phyloP scores from a whole-genome alignment of 2,888 invertebrate genomes.

The Phalera bucephala region DNA sequence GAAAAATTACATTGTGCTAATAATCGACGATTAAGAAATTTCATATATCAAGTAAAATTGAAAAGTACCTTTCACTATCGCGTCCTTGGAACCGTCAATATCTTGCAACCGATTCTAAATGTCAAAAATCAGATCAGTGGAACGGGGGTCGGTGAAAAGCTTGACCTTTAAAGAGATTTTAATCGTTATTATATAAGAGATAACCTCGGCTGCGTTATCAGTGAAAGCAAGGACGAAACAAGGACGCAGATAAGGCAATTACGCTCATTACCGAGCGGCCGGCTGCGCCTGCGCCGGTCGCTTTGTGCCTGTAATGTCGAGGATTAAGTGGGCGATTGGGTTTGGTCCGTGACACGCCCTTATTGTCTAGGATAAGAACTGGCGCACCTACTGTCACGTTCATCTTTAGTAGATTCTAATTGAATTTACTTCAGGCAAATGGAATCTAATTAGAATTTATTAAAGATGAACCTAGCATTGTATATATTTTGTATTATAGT shows the following conservation, averaged over 20 bases:
- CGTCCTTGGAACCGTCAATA: constrained; percentile 31
- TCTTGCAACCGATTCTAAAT: constrained; percentile 33
- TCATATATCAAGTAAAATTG: constrained; percentile 15
- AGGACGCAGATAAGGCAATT: constrained; percentile 73
- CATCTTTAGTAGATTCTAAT: constrained; percentile 22
- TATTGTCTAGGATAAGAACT: constrained; percentile 50
- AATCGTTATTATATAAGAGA: constrained; percentile 53
- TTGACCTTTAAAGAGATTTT: constrained; percentile 47
- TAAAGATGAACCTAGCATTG: constrained; percentile 29
- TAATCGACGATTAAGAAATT: constrained; percentile 13
- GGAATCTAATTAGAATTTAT: constrained; percentile 14
- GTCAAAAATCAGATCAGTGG: constrained; percentile 50
- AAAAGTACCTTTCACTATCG: constrained; percentile 22
- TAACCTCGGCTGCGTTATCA: constrained; percentile 65
- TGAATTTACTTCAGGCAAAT: too few relatives aligned
- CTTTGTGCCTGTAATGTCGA: constrained; percentile 43
- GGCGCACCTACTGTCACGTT: constrained; percentile 30
- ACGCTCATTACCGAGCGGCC: constrained; percentile 62
- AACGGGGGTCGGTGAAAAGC: constrained; percentile 38
- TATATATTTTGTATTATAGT: too few relatives aligned
- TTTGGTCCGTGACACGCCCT: constrained; percentile 56
- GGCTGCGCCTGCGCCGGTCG: constrained; percentile 36
- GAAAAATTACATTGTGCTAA: constrained; percentile 3
- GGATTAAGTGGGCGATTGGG: constrained; percentile 54
- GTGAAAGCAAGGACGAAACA: constrained; percentile 78